Conservation (phyloP, 2,113 vertebrate genomes). For the Lagopus leucura region DNA sequence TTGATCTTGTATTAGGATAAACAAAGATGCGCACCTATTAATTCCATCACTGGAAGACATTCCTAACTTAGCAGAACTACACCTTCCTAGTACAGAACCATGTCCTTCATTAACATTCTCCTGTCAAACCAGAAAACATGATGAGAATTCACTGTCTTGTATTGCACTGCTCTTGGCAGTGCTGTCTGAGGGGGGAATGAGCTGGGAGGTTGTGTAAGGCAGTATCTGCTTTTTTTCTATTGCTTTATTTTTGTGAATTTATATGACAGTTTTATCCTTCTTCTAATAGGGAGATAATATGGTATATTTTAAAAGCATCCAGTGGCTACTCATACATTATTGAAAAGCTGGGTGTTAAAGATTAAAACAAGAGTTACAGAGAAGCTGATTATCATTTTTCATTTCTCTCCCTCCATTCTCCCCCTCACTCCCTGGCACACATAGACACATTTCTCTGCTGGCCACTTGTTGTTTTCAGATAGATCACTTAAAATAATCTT, state of each 20-base stretch:
- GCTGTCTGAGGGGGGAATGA: neutral
- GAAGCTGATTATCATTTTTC: neutral
- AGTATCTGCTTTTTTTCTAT: neutral
- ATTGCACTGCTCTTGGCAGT: neutral
- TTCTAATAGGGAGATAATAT: neutral
- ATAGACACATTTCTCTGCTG: neutral
- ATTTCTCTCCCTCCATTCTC: neutral
- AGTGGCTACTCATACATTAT: slow-evolving; percentile 8
- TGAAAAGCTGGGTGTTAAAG: slow-evolving; percentile 16
- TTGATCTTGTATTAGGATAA: neutral
- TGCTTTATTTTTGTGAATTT: neutral
- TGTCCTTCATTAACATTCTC: neutral
- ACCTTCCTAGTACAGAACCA: neutral
- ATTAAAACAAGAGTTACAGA: neutral
- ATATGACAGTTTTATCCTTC: neutral
- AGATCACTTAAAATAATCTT: neutral
- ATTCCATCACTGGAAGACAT: neutral
- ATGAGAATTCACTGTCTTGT: accelerated
- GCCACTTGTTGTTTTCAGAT: neutral
- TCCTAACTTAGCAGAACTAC: neutral
- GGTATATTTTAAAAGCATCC: neutral
- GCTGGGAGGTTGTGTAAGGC: neutral
- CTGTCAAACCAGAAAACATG: neutral
- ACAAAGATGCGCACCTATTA: neutral
- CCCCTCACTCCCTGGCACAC: neutral